These are phyloP conservation scores for Xiphophorus hellerii DNA, from an alignment of 2,113 vertebrate species.

Conservation along the genomic window DNA sequence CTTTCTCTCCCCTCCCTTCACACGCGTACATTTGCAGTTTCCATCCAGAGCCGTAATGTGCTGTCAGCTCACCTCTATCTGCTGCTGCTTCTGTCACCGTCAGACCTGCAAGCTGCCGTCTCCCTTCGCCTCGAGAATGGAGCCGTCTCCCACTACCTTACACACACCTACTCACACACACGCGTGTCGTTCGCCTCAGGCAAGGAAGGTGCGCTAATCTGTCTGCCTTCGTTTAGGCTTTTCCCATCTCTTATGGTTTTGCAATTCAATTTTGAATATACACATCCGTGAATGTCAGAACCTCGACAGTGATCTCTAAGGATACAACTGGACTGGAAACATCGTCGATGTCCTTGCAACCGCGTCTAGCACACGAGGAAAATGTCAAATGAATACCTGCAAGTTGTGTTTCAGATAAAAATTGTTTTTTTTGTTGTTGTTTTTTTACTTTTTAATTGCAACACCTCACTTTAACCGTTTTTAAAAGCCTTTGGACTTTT, in stretches of 20 bases:
- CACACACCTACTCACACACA: neutral
- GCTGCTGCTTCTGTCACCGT: constrained; percentile 16
- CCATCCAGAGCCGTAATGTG: neutral
- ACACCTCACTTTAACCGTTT: no score
- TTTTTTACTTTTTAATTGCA: no score
- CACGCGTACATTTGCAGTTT: constrained; percentile 3
- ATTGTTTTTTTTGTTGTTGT: neutral
- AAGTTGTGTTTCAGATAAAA: neutral
- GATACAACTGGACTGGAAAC: neutral
- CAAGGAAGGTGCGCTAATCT: constrained; percentile 21
- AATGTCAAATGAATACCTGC: neutral
- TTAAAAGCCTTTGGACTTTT: no score
- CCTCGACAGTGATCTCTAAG: constrained; percentile 10
- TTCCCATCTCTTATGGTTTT: constrained; percentile 18
- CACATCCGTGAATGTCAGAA: neutral
- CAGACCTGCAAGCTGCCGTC: constrained; percentile 7
- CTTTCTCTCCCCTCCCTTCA: neutral
- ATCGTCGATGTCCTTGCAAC: neutral
- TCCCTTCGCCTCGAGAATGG: constrained; percentile 23
- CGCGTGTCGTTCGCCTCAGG: constrained; percentile 4
- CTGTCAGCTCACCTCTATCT: constrained; percentile 27
- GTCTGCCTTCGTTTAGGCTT: constrained; percentile 19
- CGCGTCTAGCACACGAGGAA: neutral
- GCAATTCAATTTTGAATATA: constrained; percentile 22
- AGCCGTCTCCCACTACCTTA: neutral